Evolutionary conservation across 2,888 invertebrate species (phyloP), one percentile per base, ranked within the genome.

Genomic region (Acleris literana): DNA sequence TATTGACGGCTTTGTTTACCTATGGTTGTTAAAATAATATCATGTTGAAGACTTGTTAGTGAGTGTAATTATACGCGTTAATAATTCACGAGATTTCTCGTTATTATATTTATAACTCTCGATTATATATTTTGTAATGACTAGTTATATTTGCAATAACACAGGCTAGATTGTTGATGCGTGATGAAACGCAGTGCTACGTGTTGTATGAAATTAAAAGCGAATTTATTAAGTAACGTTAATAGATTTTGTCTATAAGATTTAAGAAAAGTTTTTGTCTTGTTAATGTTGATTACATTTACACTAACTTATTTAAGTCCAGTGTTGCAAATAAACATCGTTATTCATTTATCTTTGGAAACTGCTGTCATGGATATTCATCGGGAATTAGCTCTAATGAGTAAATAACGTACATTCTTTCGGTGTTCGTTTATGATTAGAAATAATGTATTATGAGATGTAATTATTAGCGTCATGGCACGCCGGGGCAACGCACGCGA

Each of bases 401-500:
- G 6, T 17, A 25, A 57, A 57, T 59, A 33, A 59, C 49, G 39
- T 43, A 55, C 60, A 55, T 60, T 49, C 55, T 54, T 55, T 60
- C 49, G 29, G 43, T 60, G 43, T 55, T 49, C 44, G 16, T 11
- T 52, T 56, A 25, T 65, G 55, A 44, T 66, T 53, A 65, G 51
- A 60, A 61, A 29, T 63, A 51, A 22, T 57, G 22, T 55, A 61
- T 53, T 53, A 53, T 29, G 18, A 51, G 46, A 52, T 56, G 33
- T 56, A 57, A 55, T 65, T 44, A 55, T 43, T 51, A 29, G 43
- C 62, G 18, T 54, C 54, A 44, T 49, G 54, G 56, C 65, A 56
- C 52, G 33, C 44, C 53, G 51, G 57, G 56, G 58, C 20, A 59
- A 16, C 33, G 66, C 61, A 66, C 66, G 66, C 61, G 56, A 66